phyloP scores from a whole-genome alignment of 2,888 invertebrate species.

The Pocota personata region DNA sequence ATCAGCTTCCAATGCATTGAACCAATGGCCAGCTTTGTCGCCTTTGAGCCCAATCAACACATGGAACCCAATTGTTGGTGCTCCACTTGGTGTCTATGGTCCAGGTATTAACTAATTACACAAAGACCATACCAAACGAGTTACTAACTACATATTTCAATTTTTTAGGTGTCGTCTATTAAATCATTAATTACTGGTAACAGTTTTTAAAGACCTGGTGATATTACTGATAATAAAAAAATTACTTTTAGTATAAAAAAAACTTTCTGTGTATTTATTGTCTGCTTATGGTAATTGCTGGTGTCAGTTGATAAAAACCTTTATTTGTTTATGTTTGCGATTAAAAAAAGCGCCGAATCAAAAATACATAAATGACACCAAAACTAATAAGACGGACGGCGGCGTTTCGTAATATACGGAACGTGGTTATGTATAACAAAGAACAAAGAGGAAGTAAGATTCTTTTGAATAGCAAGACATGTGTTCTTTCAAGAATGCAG shows the following conservation, averaged over 20 bases:
- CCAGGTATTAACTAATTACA: constrained; percentile 30
- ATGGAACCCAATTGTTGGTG: constrained; percentile 4
- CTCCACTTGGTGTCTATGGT: not conserved
- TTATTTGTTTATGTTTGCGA: constrained; percentile 21
- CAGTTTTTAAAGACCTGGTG: constrained; percentile 54
- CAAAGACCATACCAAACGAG: not conserved
- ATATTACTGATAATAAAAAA: constrained; percentile 68
- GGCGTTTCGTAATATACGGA: constrained; percentile 23
- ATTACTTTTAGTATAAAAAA: constrained; percentile 46
- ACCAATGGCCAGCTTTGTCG: not conserved
- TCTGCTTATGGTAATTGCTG: not conserved
- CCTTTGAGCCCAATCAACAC: not conserved
- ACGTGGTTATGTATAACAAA: constrained; percentile 26
- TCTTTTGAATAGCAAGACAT: constrained; percentile 21
- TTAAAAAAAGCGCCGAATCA: not conserved
- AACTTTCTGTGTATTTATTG: not conserved
- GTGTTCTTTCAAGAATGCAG: constrained; percentile 18
- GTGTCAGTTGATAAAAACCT: not conserved
- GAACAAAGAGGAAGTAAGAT: constrained; percentile 46
- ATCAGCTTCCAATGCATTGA: not conserved
- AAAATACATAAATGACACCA: constrained; percentile 13
- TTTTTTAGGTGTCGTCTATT: constrained; percentile 17
- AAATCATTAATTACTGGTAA: constrained; percentile 26
- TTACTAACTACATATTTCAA: not conserved
- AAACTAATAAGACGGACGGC: not conserved